A percentile compares a stretch with the other conserved stretches of the same genome.
Conservation (phyloP, 2,113 vertebrate species). For the Micromys minutus region DNA sequence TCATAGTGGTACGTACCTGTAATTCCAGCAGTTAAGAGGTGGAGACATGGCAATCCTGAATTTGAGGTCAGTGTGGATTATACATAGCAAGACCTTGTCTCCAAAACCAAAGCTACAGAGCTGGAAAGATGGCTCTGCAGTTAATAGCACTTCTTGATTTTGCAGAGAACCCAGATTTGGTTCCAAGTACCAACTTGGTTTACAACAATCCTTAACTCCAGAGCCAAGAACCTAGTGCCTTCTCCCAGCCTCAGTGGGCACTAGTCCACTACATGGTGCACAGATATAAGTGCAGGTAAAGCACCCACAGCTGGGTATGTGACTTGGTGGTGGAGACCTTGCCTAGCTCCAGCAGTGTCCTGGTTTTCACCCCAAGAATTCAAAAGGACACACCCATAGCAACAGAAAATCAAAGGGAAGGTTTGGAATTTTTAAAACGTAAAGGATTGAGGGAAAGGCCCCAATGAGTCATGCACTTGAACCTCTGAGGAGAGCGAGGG, state of each 20-base stretch:
- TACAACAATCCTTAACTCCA: neutral
- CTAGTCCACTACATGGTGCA: neutral
- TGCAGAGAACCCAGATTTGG: neutral
- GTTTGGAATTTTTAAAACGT: neutral
- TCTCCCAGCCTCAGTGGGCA: neutral
- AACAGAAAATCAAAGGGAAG: slow-evolving; percentile 43
- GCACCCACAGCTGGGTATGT: neutral
- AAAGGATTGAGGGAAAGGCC: neutral
- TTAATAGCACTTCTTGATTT: neutral
- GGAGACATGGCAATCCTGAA: too few species aligned
- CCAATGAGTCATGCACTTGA: neutral
- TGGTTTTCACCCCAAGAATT: neutral
- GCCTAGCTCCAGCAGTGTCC: neutral
- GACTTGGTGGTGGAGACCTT: neutral
- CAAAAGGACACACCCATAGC: neutral
- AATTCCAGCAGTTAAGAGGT: neutral
- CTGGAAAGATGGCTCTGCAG: neutral
- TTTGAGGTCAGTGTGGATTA: neutral
- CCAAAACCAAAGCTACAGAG: neutral
- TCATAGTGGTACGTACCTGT: neutral
- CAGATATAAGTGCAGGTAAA: neutral
- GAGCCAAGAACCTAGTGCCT: neutral
- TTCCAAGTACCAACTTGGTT: neutral
- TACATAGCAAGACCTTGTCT: neutral
- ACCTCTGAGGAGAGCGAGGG: neutral